phyloP scores from a whole-genome alignment of 2,888 invertebrate genomes.

The Sinhomidia bicolor region DNA sequence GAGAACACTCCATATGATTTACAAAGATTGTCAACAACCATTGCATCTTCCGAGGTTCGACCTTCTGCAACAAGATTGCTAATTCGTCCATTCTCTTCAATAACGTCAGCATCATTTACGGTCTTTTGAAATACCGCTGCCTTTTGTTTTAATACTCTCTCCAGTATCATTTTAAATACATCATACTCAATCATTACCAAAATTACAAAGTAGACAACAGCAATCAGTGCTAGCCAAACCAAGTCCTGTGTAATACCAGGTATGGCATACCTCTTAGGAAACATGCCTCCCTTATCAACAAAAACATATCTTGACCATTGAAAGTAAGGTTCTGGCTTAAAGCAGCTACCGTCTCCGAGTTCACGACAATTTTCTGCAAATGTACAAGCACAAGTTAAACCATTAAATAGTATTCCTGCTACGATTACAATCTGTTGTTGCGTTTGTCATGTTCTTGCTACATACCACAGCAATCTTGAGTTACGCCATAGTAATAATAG shows the following conservation, averaged over 20 bases:
- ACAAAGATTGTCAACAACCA: constrained; percentile 42
- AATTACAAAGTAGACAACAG: constrained; percentile 15
- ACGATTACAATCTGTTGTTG: too few relatives aligned
- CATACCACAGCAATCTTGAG: constrained; percentile 75
- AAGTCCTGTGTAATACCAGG: constrained; percentile 52
- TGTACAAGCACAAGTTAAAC: too few relatives aligned
- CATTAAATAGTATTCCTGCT: too few relatives aligned
- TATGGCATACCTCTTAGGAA: neutral
- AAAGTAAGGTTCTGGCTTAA: constrained; percentile 72
- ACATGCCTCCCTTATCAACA: neutral
- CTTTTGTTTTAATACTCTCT: constrained; percentile 9
- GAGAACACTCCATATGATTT: constrained; percentile 81
- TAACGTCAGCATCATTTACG: constrained; percentile 53
- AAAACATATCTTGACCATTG: constrained; percentile 56
- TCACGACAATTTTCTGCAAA: constrained; percentile 70
- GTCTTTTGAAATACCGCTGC: neutral
- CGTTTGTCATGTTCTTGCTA: neutral
- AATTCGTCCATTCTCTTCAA: neutral
- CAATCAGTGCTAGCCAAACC: neutral
- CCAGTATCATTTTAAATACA: constrained; percentile 24
- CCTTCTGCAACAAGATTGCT: neutral
- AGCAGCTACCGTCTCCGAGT: constrained; percentile 64
- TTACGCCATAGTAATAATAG: neutral
- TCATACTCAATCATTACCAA: constrained; percentile 56
- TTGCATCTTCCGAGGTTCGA: constrained; percentile 56